phyloP scores from a whole-genome alignment of 1,140 invertebrate genomes.

The Drosophila carrolli region DNA sequence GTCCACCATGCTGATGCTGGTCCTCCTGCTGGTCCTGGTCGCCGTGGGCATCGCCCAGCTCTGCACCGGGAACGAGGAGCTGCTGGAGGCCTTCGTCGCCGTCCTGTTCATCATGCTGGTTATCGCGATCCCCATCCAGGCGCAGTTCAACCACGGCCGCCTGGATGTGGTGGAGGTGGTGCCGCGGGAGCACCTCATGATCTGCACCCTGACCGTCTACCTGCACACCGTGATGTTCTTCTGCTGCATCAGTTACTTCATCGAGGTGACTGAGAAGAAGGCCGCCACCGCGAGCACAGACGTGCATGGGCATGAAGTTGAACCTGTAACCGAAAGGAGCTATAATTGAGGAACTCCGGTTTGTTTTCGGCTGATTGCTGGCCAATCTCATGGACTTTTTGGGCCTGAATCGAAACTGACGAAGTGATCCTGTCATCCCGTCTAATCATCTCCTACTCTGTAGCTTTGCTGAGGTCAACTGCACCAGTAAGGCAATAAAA shows the following conservation, averaged over 20 bases:
- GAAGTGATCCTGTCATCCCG: neutral
- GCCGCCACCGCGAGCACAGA: neutral
- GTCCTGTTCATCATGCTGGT: constrained; percentile 41
- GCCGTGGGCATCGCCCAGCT: constrained; percentile 21
- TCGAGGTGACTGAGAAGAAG: neutral
- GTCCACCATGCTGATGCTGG: constrained; percentile 29
- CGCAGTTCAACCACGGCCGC: constrained; percentile 41
- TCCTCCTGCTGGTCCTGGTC: neutral
- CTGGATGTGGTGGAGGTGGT: constrained; percentile 12
- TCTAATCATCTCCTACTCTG: neutral
- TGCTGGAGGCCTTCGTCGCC: constrained; percentile 19
- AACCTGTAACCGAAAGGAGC: neutral
- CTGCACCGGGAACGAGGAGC: neutral
- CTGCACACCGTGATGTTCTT: constrained; percentile 38
- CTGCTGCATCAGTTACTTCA: constrained; percentile 34
- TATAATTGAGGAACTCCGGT: neutral
- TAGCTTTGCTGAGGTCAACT: too few relatives aligned
- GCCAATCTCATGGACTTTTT: neutral
- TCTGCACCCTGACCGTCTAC: constrained; percentile 35
- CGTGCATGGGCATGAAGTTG: too few relatives aligned
- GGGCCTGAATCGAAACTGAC: neutral
- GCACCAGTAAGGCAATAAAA: too few relatives aligned
- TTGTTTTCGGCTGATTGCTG: too few relatives aligned
- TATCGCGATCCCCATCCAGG: constrained; percentile 44
- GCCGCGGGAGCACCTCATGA: constrained; percentile 18